Conservation (phyloP, 1,140 invertebrate species). For the Pseudachorutes palmiensis region DNA sequence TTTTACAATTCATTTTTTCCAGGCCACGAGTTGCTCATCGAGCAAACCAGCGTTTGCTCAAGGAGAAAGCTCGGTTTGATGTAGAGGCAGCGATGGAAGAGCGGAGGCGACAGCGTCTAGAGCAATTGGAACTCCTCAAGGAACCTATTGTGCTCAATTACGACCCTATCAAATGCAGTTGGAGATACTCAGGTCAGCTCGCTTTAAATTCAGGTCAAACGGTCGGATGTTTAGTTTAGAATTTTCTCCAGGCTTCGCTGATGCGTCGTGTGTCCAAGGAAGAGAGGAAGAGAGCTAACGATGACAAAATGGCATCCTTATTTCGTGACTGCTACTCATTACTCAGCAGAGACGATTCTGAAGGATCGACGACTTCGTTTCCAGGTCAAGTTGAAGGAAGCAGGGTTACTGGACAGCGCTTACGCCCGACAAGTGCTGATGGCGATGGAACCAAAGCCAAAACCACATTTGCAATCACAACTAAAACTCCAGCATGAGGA, state of each 20-base stretch:
- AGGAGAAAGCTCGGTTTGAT: not conserved
- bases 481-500: constrained; percentile 17
- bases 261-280: constrained; percentile 18
- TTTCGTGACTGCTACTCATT: constrained; percentile 33
- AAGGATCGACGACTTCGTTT: constrained; percentile 27
- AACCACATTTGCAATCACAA: constrained; percentile 30
- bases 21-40: not conserved
- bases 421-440: constrained; percentile 32
- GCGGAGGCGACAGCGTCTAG: not conserved
- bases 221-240: too few relatives aligned
- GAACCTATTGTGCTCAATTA: constrained; percentile 31
- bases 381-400: constrained; percentile 30
- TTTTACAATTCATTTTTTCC: not conserved
- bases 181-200: constrained; percentile 32
- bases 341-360: constrained; percentile 27
- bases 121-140: constrained; percentile 25
- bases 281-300: not conserved
- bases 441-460: constrained; percentile 33
- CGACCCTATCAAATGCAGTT: constrained; percentile 24
- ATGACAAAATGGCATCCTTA: constrained; percentile 24
- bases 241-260: constrained; percentile 18
- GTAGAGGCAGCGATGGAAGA: constrained; percentile 17
- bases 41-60: not conserved
- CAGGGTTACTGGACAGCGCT: constrained; percentile 31
- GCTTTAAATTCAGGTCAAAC: too few relatives aligned